Percentiles rank a stretch among this genome's conserved stretches.
phyloP scores from a whole-genome alignment of 2,888 invertebrate species.

The Machimus atricapillus region DNA sequence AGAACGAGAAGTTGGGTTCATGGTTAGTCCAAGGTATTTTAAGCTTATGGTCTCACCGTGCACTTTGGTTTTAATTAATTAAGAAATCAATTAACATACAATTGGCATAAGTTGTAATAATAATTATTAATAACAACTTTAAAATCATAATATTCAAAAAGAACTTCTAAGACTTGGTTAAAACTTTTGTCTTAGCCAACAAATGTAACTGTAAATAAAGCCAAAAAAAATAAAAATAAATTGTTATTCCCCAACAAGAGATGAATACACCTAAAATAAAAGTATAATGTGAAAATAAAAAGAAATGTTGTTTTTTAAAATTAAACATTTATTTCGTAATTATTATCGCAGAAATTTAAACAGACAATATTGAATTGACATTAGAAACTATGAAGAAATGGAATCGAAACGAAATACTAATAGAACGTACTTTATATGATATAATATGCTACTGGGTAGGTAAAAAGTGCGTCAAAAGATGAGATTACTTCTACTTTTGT shows the following conservation, averaged over 20 bases:
- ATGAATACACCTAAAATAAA: neutral
- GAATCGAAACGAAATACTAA: conserved; percentile 17
- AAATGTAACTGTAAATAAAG: neutral
- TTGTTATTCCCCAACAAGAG: neutral
- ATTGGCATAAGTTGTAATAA: too few species aligned
- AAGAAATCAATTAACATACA: too few species aligned
- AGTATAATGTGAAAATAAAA: neutral
- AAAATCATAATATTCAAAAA: too few species aligned
- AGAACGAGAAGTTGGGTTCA: neutral
- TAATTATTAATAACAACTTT: too few species aligned
- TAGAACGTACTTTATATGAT: neutral
- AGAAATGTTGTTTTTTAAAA: neutral
- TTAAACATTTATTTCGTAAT: conserved; percentile 17
- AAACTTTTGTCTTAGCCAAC: too few species aligned
- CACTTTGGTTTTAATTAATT: neutral
- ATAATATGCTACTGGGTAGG: conserved; percentile 1
- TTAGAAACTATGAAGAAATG: neutral
- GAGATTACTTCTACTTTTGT: neutral
- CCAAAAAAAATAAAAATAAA: neutral
- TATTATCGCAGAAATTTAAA: conserved; percentile 36
- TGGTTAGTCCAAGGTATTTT: neutral
- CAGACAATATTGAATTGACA: conserved; percentile 19
- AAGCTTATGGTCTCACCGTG: neutral
- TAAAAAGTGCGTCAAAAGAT: conserved; percentile 31
- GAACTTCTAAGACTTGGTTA: too few species aligned